These are phyloP conservation scores for Synergus itoensis DNA, from an alignment of 2,888 invertebrate genomes.

Conservation along the genomic window DNA sequence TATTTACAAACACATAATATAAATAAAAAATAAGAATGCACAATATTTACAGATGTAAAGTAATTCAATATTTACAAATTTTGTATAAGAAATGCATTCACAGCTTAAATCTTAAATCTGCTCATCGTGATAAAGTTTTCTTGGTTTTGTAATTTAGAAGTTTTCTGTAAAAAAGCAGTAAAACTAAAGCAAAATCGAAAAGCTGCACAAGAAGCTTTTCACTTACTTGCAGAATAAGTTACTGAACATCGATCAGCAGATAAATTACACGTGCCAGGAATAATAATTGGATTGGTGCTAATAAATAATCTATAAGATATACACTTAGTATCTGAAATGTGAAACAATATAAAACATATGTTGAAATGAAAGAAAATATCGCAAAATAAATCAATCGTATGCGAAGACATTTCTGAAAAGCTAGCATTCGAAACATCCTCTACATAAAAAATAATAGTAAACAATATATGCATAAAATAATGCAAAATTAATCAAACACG, in stretches of 20 bases:
- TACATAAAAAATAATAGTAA: not conserved
- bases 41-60: not conserved
- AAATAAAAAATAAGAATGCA: not conserved
- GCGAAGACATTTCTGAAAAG: not conserved
- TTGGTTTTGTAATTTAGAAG: not conserved
- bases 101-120: not conserved
- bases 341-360: slow-evolving; percentile 63
- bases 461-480: not conserved
- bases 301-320: slow-evolving; percentile 69
- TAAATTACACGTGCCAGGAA: slow-evolving; percentile 69
- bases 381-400: slow-evolving; percentile 49
- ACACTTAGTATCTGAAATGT: slow-evolving; percentile 70
- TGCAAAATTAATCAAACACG: not conserved
- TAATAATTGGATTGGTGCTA: slow-evolving; percentile 65
- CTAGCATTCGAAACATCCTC: not conserved
- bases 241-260: slow-evolving; percentile 67
- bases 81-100: not conserved
- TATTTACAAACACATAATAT: slow-evolving; percentile 4
- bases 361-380: slow-evolving; percentile 53
- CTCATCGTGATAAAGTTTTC: not conserved
- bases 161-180: not conserved
- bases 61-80: slow-evolving; percentile 9
- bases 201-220: slow-evolving; percentile 36
- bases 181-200: not conserved
- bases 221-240: slow-evolving; percentile 70